phyloP scores from a whole-genome alignment of 2,888 invertebrate genomes.

The Plagiodera versicolora region DNA sequence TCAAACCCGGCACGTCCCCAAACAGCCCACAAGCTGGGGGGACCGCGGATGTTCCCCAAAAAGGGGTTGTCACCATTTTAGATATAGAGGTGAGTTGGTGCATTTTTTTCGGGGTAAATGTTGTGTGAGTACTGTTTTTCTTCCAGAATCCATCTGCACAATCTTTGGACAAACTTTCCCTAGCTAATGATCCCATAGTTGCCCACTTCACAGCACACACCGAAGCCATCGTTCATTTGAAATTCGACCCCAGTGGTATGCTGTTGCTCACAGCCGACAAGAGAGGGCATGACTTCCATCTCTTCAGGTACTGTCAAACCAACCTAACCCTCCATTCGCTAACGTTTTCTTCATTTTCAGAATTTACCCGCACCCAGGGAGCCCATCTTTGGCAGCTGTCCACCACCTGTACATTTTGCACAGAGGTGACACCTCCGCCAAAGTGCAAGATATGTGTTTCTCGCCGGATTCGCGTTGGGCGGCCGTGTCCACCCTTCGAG shows the following conservation, averaged over 20 bases:
- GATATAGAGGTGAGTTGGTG: constrained; percentile 69
- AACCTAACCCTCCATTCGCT: too few relatives aligned
- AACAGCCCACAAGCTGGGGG: constrained; percentile 46
- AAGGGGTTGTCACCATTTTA: constrained; percentile 86
- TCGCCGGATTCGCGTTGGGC: constrained; percentile 95
- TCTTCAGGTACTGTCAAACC: constrained; percentile 69
- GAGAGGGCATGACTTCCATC: constrained; percentile 92
- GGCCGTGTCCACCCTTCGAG: constrained; percentile 91
- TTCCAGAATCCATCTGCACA: constrained; percentile 22
- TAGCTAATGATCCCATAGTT: constrained; percentile 67
- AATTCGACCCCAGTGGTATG: constrained; percentile 89
- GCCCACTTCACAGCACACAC: constrained; percentile 88
- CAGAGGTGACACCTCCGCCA: constrained; percentile 94
- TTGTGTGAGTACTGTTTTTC: background rate
- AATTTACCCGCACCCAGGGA: constrained; percentile 84
- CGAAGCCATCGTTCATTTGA: constrained; percentile 85
- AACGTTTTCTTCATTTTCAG: constrained; percentile 51
- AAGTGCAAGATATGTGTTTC: constrained; percentile 90
- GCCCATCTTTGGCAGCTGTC: constrained; percentile 82
- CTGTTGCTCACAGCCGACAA: constrained; percentile 88
- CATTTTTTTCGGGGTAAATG: too few relatives aligned
- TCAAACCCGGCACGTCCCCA: constrained; percentile 50
- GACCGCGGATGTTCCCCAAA: constrained; percentile 66
- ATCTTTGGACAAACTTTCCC: constrained; percentile 44
- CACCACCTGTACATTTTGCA: constrained; percentile 95